Conservation (phyloP, 2,888 invertebrate species). For the Drosophila setosimentum region DNA sequence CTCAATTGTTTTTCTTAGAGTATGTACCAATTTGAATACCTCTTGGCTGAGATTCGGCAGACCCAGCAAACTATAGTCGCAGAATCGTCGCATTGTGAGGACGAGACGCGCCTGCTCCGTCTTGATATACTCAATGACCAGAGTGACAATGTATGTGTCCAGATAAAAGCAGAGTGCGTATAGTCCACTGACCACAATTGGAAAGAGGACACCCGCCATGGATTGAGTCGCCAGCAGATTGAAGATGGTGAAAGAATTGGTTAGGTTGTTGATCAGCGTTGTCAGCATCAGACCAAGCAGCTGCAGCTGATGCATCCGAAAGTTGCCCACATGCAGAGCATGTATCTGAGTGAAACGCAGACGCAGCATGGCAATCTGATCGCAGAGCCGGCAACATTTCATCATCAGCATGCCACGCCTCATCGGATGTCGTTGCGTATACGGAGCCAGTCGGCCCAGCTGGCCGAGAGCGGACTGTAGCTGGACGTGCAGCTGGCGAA, state of each 20-base stretch:
- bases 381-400: conserved; percentile 54
- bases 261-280: conserved; percentile 77
- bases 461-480: conserved; percentile 36
- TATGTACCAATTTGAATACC: conserved; percentile 39
- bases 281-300: conserved; percentile 74
- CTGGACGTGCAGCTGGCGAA: conserved; percentile 67
- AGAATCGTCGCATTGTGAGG: conserved; percentile 61
- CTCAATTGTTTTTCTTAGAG: neutral
- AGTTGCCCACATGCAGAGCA: conserved; percentile 53
- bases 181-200: conserved; percentile 60
- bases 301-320: conserved; percentile 77
- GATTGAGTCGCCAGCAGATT: conserved; percentile 70
- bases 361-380: conserved; percentile 55
- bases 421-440: neutral
- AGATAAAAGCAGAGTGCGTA: conserved; percentile 75
- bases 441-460: conserved; percentile 9
- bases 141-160: conserved; percentile 74
- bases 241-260: conserved; percentile 75
- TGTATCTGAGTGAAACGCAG: conserved; percentile 52
- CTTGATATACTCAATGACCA: conserved; percentile 74
- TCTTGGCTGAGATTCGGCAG: conserved; percentile 58
- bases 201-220: conserved; percentile 39
- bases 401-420: conserved; percentile 41
- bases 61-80: conserved; percentile 43
- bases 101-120: conserved; percentile 56